Percentiles rank a stretch among this genome's conserved stretches.
Evolutionary conservation across 2,888 invertebrate genomes (phyloP).

Genomic region (Chelonus formosanus): DNA sequence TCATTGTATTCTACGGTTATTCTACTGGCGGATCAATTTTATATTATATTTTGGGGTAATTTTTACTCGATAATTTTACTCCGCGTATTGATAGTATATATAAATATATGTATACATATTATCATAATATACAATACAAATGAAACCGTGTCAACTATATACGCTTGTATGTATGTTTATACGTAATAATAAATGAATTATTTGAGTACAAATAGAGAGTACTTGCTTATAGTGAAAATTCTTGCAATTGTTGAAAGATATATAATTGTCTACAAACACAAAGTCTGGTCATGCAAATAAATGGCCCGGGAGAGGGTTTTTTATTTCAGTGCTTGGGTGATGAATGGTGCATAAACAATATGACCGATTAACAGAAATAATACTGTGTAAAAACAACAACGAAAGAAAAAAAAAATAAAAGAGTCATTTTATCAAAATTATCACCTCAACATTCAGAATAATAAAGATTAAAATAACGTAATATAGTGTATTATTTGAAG

Average conservation of each 20-base stretch:
- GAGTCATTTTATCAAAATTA: background rate
- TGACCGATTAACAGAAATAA: conserved; percentile 8
- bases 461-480: no score
- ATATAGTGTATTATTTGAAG: no score
- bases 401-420: background rate
- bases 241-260: conserved; percentile 60
- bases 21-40: no score
- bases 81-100: no score
- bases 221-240: conserved; percentile 47
- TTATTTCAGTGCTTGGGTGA: conserved; percentile 60
- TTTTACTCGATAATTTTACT: no score
- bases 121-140: background rate
- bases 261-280: conserved; percentile 63
- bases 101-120: no score
- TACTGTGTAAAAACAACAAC: background rate
- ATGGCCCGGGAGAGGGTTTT: conserved; percentile 61
- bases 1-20: no score
- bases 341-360: conserved; percentile 35
- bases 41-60: no score
- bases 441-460: background rate
- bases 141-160: conserved; percentile 23
- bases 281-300: conserved; percentile 64
- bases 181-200: conserved; percentile 28
- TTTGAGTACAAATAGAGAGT: conserved; percentile 19
- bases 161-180: conserved; percentile 21